A percentile compares a stretch with the other conserved stretches of the same genome.
Evolutionary conservation across 2,797 vertebrate genomes (phyloP).

Genomic region (Ataeniobius toweri): DNA sequence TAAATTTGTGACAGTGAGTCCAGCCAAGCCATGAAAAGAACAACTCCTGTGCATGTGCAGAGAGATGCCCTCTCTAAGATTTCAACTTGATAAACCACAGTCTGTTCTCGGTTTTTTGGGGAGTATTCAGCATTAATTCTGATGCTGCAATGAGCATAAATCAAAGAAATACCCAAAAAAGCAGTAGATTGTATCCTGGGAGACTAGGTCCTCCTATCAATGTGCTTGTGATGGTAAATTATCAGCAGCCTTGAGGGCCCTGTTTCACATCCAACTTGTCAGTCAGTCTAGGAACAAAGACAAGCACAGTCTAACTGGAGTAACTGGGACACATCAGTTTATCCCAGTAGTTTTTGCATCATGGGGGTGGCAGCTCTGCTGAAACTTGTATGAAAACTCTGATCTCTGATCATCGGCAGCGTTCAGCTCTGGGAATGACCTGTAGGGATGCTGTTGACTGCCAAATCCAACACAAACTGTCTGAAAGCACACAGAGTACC

Average conservation of each 20-base stretch:
- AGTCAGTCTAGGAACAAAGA: conserved; percentile 55
- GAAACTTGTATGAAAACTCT: conserved; percentile 16
- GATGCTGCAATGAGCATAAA: conserved; percentile 13
- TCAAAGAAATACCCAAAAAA: conserved; percentile 16
- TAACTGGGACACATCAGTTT: conserved; percentile 61
- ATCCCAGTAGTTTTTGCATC: conserved; percentile 42
- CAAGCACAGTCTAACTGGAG: conserved; percentile 45
- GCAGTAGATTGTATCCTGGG: conserved; percentile 18
- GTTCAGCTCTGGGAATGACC: conserved; percentile 47
- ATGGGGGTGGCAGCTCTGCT: conserved; percentile 37
- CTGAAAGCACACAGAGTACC: conserved; percentile 8
- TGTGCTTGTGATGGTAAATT: conserved; percentile 44
- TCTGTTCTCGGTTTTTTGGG: background rate
- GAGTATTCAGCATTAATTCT: background rate
- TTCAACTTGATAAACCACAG: conserved; percentile 22
- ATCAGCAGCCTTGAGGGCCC: conserved; percentile 37
- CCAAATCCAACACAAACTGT: conserved; percentile 27
- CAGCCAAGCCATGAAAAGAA: conserved; percentile 35
- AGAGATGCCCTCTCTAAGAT: conserved; percentile 21
- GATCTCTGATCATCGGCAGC: conserved; percentile 32
- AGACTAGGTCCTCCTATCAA: background rate
- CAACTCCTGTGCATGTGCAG: conserved; percentile 14
- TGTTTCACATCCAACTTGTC: conserved; percentile 37
- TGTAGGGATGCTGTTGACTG: conserved; percentile 71
- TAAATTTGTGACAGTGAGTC: conserved; percentile 51